A percentile compares a stretch with the other conserved stretches of the same genome.
phyloP scores from a whole-genome alignment of 2,113 vertebrate genomes.

The Acrocephalus arundinaceus region DNA sequence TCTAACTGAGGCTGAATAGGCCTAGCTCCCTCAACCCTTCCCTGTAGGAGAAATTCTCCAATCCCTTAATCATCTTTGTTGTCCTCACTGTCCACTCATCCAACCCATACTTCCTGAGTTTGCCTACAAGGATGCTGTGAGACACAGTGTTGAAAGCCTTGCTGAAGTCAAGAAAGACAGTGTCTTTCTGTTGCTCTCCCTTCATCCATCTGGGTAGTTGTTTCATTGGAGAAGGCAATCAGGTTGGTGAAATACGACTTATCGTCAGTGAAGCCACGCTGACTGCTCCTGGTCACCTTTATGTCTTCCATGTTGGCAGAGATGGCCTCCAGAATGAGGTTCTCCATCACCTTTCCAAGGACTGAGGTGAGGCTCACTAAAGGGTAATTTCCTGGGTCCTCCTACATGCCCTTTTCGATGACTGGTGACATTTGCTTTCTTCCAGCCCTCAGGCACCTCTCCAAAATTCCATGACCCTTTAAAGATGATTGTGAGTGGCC shows the following conservation, averaged over 20 bases:
- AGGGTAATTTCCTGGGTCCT: neutral
- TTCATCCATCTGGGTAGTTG: neutral
- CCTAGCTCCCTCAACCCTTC: neutral
- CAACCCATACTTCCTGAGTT: neutral
- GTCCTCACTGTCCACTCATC: neutral
- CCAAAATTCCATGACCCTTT: neutral
- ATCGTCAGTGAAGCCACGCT: neutral
- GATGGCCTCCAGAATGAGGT: neutral
- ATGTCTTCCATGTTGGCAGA: neutral
- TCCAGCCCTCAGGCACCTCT: neutral
- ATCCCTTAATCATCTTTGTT: neutral
- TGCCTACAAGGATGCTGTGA: neutral
- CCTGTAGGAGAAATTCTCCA: neutral
- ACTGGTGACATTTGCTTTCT: neutral
- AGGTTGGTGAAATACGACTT: neutral
- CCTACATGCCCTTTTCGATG: neutral
- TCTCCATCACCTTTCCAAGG: neutral
- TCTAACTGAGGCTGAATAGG: neutral
- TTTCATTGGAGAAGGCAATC: neutral
- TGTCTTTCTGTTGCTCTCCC: neutral
- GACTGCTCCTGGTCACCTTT: neutral
- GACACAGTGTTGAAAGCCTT: neutral
- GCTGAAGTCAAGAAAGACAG: neutral
- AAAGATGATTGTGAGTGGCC: neutral
- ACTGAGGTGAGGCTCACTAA: neutral